phyloP scores from a whole-genome alignment of 2,113 vertebrate species.

The Heterochromis multidens region DNA sequence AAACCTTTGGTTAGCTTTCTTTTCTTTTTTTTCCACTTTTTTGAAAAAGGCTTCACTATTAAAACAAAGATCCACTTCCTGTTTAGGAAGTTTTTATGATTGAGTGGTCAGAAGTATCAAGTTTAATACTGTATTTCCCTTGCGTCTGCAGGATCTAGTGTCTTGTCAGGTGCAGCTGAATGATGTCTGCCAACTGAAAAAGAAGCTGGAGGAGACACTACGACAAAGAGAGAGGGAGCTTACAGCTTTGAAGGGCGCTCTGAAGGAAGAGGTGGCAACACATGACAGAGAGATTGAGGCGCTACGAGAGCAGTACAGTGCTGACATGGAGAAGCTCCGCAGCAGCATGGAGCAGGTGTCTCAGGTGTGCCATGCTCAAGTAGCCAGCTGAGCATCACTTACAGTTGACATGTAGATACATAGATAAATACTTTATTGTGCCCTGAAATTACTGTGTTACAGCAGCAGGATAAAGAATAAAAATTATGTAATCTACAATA shows the following conservation, averaged over 20 bases:
- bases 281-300: constrained; percentile 78
- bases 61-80: not conserved
- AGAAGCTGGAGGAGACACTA: constrained; percentile 83
- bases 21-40: not conserved
- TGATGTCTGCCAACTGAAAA: constrained; percentile 72
- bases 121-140: not conserved
- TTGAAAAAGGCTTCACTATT: not conserved
- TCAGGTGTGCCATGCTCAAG: constrained; percentile 72
- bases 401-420: not conserved
- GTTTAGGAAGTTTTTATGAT: not conserved
- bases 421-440: not conserved
- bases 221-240: constrained; percentile 79
- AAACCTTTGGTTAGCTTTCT: not conserved
- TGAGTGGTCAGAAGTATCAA: not conserved
- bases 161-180: constrained; percentile 44
- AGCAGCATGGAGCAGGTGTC: constrained; percentile 85
- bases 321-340: constrained; percentile 85
- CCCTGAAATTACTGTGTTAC: no score
- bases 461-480: no score
- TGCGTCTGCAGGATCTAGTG: constrained; percentile 50
- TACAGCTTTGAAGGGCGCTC: constrained; percentile 79
- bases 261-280: constrained; percentile 79
- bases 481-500: no score
- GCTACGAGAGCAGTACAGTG: constrained; percentile 84
- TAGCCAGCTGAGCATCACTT: not conserved